Percentiles rank a stretch among this genome's conserved stretches.
Evolutionary conservation across 2,113 vertebrate genomes (phyloP).

Genomic region (Stegostoma tigrinum): DNA sequence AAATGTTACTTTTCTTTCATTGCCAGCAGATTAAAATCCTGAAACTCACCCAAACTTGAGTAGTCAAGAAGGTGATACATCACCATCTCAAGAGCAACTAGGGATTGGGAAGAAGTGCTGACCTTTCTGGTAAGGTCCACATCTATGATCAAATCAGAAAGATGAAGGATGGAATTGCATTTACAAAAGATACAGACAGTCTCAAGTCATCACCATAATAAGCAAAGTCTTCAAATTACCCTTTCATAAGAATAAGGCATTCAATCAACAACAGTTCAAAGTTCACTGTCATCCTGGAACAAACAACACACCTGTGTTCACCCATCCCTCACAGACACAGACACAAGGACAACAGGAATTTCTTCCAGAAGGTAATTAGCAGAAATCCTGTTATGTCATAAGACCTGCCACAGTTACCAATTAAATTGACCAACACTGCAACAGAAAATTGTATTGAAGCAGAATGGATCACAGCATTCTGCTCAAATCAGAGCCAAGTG

Average conservation of each 20-base stretch:
- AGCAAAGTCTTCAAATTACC: background rate
- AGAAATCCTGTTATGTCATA: background rate
- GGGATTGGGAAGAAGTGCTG: background rate
- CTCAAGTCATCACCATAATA: background rate
- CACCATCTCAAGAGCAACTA: background rate
- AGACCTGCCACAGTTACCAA: background rate
- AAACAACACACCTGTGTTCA: background rate
- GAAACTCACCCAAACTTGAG: background rate
- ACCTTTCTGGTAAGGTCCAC: background rate
- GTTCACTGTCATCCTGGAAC: background rate
- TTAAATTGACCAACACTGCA: background rate
- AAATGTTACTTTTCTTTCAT: background rate
- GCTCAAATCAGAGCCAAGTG: background rate
- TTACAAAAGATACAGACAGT: background rate
- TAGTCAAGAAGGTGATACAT: background rate
- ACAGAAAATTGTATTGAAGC: background rate
- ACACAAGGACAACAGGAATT: background rate
- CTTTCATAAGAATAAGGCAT: background rate
- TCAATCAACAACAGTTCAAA: background rate
- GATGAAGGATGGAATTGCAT: background rate
- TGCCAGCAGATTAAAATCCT: background rate
- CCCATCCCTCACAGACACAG: background rate
- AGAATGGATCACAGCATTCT: background rate
- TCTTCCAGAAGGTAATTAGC: background rate
- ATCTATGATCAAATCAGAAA: background rate